Conservation (phyloP, 2,888 invertebrate genomes). For the Pseudococcus viburni region DNA sequence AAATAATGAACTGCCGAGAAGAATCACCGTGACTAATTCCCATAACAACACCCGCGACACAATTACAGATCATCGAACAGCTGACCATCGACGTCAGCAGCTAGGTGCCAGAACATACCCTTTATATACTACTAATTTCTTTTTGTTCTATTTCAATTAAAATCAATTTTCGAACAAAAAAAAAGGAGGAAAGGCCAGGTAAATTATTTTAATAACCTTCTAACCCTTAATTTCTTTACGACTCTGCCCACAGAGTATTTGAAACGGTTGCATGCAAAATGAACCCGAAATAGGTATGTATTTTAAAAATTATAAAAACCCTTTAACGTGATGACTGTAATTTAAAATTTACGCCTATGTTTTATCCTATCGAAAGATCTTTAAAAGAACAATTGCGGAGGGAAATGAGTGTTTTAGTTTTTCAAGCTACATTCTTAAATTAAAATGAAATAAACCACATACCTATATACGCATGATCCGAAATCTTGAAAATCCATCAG, state of each 20-base stretch:
- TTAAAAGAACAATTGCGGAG: not conserved
- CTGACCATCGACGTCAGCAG: too few relatives aligned
- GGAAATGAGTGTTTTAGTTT: not conserved
- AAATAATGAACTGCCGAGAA: too few relatives aligned
- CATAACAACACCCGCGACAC: too few relatives aligned
- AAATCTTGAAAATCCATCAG: not conserved
- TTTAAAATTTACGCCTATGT: slow-evolving; percentile 2
- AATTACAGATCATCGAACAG: too few relatives aligned
- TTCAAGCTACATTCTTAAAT: not conserved
- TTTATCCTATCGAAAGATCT: slow-evolving; percentile 10
- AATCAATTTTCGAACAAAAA: slow-evolving; percentile 1
- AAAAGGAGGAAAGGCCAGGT: not conserved
- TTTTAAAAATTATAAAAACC: slow-evolving; percentile 29
- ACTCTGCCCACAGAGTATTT: not conserved
- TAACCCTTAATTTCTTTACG: not conserved
- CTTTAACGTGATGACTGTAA: slow-evolving; percentile 20
- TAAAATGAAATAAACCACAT: not conserved
- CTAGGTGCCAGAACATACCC: too few relatives aligned
- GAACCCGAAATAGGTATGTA: slow-evolving; percentile 6
- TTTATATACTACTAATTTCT: too few relatives aligned
- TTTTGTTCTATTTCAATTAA: slow-evolving; percentile 20
- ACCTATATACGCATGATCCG: not conserved
- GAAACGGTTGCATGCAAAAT: slow-evolving; percentile 35
- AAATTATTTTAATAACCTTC: slow-evolving; percentile 11
- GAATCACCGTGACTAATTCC: too few relatives aligned